phyloP scores from a whole-genome alignment of 2,888 invertebrate species.

The Erebia palarica region DNA sequence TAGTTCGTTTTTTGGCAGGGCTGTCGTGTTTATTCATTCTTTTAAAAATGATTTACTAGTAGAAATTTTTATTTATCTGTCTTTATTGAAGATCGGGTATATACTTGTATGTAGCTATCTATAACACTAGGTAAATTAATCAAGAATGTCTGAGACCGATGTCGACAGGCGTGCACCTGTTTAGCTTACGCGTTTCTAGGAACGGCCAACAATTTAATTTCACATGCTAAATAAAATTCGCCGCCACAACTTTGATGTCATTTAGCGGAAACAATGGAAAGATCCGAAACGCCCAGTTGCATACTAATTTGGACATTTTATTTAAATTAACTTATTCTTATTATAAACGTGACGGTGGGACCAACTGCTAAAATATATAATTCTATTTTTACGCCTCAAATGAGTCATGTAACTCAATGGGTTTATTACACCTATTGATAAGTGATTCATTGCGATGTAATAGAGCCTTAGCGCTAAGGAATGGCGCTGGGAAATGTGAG shows the following conservation, averaged over 20 bases:
- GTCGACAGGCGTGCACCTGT: conserved; percentile 44
- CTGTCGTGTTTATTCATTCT: too few species aligned
- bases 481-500: conserved; percentile 24
- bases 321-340: conserved; percentile 79
- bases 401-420: conserved; percentile 73
- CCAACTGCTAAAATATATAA: conserved; percentile 74
- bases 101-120: too few species aligned
- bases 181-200: conserved; percentile 59
- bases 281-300: conserved; percentile 62
- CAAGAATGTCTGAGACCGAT: conserved; percentile 19
- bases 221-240: conserved; percentile 71
- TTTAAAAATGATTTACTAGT: too few species aligned
- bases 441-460: conserved; percentile 44
- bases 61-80: too few species aligned
- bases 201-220: conserved; percentile 68
- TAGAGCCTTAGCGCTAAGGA: conserved; percentile 1
- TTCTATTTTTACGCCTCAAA: conserved; percentile 74
- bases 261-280: conserved; percentile 82
- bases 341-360: conserved; percentile 66
- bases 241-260: conserved; percentile 80
- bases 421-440: conserved; percentile 56
- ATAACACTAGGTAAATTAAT: neutral
- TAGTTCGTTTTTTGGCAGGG: too few species aligned
- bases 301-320: conserved; percentile 73
- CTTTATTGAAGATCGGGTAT: too few species aligned